Base-by-base conservation (phyloP, 2,113 vertebrate species). In the Pelobates fuscus region DNA sequence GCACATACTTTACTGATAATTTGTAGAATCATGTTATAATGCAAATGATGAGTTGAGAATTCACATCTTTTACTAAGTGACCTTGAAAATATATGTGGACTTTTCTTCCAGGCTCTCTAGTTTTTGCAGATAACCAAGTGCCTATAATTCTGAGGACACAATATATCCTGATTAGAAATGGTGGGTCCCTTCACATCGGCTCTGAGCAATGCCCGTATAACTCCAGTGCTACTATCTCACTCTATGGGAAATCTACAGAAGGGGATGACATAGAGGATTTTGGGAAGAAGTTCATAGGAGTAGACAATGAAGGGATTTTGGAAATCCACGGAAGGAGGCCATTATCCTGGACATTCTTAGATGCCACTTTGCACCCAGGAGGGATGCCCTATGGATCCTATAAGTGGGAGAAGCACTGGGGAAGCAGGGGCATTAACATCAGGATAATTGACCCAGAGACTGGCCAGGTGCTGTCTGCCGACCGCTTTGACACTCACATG, bases 261-360 rank as follows among this genome's bases (percentile, higher is more conserved):
- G 84, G 67, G 25, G 66, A 5, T 29, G 49, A 67, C 12, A 55
- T 43, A 17, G 76, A 71, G 23, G 55, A 46, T 65, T 73, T 77
- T n/a, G 78, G 82, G 1, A 78, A 80, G 55, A 85, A 85, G 52
- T 89, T 86, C 26, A 44, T 82, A 69, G 81, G 81, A 2, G 80
- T 77, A 69, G 78, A 78, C 5, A 7, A 25, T 17, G 78, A 81
- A 1, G 80, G 81, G 2, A 74, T 80, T 12, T 63, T 75, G 76
- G 84, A 85, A 44, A 58, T 81, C 0, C 81, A 74, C 25, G 80
- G 84, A 41, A 78, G 67, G 17, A 79, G 66, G 15, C 58, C 61
- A 0, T 68, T 67, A 27, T 82, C 82, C 5, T 79, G 82, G 82
- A 82, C 63, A 1, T 58, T 82, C 8, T 66, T 77, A 70, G 71